Base-by-base conservation (phyloP, 2,113 vertebrate species). In the Poicephalus gulielmi region DNA sequence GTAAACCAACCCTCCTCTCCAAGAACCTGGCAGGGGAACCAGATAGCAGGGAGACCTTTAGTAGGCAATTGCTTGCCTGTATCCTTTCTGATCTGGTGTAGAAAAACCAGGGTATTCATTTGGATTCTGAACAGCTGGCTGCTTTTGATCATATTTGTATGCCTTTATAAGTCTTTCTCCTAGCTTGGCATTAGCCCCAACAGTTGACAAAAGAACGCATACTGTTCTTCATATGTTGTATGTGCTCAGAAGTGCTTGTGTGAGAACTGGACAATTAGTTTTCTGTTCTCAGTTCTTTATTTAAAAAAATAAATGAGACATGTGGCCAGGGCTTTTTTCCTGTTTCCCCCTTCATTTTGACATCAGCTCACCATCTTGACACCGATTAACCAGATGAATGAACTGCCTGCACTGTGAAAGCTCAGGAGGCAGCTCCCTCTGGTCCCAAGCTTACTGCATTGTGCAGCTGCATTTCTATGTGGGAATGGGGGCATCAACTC, bases 81-180 rank as follows among this genome's bases (percentile, higher is more conserved):
- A 55, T 94, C 52, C 47, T 89, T 89, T 84, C 20, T 73, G 46
- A 52, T 85, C n/a, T 74, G 47, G 8, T 69, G 8, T 55, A 71
- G 41, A 70, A 94, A 50, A 86, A 89, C 30, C 23, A 81, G 22
- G 60, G 66, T 46, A 13, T 77, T 90, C 10, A 17, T 79, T 49
- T 92, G 92, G 52, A 52, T 87, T 93, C n/a, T 79, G 37, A 93
- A 90, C 76, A 90, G 52, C 76, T 64, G 60, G n/a, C 93, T 85
- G 69, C 52, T 77, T 93, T 89, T 74, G 19, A 43, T 91, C 31
- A 70, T 69, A 28, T 53, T 55, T 94, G 35, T 73, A 35, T 71
- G 44, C 37, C 30, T 84, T 93, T 88, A 75, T 33, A 78, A 39
- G 89, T 79, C 22, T 92, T 88, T 84, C 23, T 92, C 19, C 23